phyloP scores from a whole-genome alignment of 2,888 invertebrate genomes.

The Lobophora halterata region DNA sequence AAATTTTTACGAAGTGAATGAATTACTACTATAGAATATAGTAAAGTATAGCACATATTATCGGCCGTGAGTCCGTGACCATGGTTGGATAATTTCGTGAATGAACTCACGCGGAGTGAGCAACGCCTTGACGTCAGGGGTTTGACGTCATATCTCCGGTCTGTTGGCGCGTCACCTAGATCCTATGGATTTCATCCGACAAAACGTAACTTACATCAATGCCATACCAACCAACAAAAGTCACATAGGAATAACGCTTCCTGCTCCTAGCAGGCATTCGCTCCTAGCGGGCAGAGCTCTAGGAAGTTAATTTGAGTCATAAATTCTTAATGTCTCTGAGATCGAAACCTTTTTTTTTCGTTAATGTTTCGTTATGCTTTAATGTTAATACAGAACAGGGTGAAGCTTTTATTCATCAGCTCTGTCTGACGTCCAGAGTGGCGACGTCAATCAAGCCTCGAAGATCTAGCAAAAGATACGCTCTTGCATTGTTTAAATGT shows the following conservation, averaged over 20 bases:
- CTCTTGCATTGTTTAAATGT: slow-evolving; percentile 29
- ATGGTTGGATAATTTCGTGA: slow-evolving; percentile 64
- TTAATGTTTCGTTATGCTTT: no score
- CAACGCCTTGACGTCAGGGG: slow-evolving; percentile 55
- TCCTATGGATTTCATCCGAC: slow-evolving; percentile 8
- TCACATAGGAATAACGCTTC: slow-evolving; percentile 2
- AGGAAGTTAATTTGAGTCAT: no score
- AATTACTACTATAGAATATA: no score
- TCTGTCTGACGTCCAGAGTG: slow-evolving; percentile 29
- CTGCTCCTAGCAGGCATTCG: slow-evolving; percentile 4
- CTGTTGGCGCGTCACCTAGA: slow-evolving; percentile 24
- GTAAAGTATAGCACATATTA: slow-evolving; percentile 11
- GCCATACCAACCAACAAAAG: slow-evolving; percentile 2
- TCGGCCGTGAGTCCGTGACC: slow-evolving; percentile 52
- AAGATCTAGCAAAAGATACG: slow-evolving; percentile 26
- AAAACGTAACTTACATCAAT: slow-evolving; percentile 10
- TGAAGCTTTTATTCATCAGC: no score
- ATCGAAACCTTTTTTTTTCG: no score
- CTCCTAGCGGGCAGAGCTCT: slow-evolving; percentile 1
- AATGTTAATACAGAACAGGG: no score
- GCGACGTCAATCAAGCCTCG: slow-evolving; percentile 40
- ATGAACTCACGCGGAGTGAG: slow-evolving; percentile 62
- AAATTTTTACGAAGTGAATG: no score
- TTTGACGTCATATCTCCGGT: slow-evolving; percentile 49
- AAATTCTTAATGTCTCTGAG: no score